A percentile compares a stretch with the other conserved stretches of the same genome.
phyloP scores from a whole-genome alignment of 2,888 invertebrate genomes.

The Schrankia costaestrigalis region DNA sequence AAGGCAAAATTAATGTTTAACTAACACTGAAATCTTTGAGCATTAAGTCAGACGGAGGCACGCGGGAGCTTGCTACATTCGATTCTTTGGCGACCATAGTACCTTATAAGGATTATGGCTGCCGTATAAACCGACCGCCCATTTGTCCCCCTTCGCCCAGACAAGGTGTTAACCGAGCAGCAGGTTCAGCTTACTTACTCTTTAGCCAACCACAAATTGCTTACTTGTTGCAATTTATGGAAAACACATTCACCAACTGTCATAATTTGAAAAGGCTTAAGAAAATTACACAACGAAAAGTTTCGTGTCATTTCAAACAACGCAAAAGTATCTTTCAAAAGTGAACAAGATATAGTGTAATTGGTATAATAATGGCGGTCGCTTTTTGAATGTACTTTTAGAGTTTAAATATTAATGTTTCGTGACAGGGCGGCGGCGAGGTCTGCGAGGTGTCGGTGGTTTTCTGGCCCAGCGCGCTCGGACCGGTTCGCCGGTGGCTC shows the following conservation, averaged over 20 bases:
- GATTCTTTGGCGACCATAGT: slow-evolving; percentile 45
- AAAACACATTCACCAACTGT: slow-evolving; percentile 36
- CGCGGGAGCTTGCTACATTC: slow-evolving; percentile 32
- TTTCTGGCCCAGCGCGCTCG: slow-evolving; percentile 75
- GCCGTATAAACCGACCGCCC: slow-evolving; percentile 55
- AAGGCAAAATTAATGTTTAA: slow-evolving; percentile 15
- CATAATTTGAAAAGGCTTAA: slow-evolving; percentile 39
- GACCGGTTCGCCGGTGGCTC: slow-evolving; percentile 70
- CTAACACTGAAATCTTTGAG: slow-evolving; percentile 16
- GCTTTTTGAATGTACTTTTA: slow-evolving; percentile 60
- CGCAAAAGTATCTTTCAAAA: slow-evolving; percentile 40
- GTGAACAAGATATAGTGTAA: slow-evolving; percentile 50
- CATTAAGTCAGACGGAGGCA: slow-evolving; percentile 14
- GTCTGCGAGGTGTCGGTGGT: slow-evolving; percentile 73
- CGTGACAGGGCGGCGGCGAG: slow-evolving; percentile 66
- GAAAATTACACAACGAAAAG: slow-evolving; percentile 31
- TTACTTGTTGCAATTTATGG: slow-evolving; percentile 35
- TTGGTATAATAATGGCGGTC: slow-evolving; percentile 63
- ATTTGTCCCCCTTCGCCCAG: slow-evolving; percentile 63
- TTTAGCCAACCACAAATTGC: slow-evolving; percentile 48
- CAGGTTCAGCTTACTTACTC: slow-evolving; percentile 45
- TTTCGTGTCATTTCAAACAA: slow-evolving; percentile 43
- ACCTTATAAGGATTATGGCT: slow-evolving; percentile 60
- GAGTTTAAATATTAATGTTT: slow-evolving; percentile 74
- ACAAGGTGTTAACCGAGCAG: slow-evolving; percentile 63